These are phyloP conservation scores for Arctopsyche grandis DNA, from an alignment of 1,140 invertebrate species.

Conservation along the genomic window DNA sequence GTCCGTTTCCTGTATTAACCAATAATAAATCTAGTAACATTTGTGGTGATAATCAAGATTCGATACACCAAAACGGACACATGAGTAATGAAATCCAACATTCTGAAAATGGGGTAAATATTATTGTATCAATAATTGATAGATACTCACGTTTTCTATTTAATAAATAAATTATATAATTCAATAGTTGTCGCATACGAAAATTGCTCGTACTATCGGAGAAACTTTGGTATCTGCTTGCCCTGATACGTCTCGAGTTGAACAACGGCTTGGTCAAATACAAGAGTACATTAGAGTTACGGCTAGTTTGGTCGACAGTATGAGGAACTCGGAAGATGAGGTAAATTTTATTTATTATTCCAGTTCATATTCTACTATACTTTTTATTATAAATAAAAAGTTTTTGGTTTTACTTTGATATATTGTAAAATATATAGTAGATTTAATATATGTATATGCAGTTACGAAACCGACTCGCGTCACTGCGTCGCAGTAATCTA, in stretches of 20 bases:
- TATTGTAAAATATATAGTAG: neutral
- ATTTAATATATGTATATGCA: slow-evolving; percentile 31
- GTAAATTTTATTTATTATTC: slow-evolving; percentile 58
- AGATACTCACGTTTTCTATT: slow-evolving; percentile 20
- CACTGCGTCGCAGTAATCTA: slow-evolving; percentile 45
- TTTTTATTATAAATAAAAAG: neutral
- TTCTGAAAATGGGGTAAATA: slow-evolving; percentile 26
- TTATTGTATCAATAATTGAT: too few species aligned
- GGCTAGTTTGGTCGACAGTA: slow-evolving; percentile 70
- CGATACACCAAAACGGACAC: slow-evolving; percentile 37
- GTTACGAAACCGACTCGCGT: slow-evolving; percentile 43
- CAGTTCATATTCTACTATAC: slow-evolving; percentile 30
- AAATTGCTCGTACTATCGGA: slow-evolving; percentile 60
- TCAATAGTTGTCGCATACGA: slow-evolving; percentile 53
- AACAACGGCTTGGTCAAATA: slow-evolving; percentile 70
- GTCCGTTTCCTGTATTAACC: slow-evolving; percentile 28
- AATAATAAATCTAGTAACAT: slow-evolving; percentile 44
- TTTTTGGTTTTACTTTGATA: neutral
- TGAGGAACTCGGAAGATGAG: slow-evolving; percentile 70
- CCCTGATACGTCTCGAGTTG: slow-evolving; percentile 68
- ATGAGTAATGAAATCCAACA: slow-evolving; percentile 12
- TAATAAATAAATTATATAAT: neutral
- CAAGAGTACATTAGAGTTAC: slow-evolving; percentile 72
- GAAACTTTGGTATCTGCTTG: slow-evolving; percentile 64
- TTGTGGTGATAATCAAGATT: slow-evolving; percentile 40